Evolutionary conservation across 2,113 vertebrate genomes (phyloP).

Genomic region (Otus sunia): DNA sequence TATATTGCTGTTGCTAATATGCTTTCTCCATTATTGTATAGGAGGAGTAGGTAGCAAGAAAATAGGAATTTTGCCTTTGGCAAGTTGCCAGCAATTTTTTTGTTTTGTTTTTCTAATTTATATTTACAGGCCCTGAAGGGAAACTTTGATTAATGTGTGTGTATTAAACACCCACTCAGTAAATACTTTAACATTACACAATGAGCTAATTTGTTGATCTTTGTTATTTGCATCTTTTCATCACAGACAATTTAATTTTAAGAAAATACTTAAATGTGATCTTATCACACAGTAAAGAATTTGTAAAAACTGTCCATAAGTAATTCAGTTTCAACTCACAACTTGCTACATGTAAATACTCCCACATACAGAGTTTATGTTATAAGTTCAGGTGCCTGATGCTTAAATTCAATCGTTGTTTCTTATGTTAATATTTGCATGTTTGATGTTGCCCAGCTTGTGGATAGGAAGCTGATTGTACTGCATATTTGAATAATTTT

Average conservation of each 20-base stretch:
- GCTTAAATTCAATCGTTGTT: neutral
- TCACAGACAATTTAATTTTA: neutral
- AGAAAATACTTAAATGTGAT: neutral
- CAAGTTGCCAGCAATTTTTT: neutral
- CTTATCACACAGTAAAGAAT: neutral
- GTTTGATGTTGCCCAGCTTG: neutral
- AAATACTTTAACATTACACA: neutral
- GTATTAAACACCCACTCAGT: neutral
- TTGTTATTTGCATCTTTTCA: neutral
- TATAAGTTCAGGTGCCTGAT: neutral
- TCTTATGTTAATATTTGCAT: neutral
- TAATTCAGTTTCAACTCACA: neutral
- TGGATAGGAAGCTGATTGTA: neutral
- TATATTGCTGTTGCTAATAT: neutral
- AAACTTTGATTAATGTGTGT: neutral
- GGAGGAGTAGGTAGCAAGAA: neutral
- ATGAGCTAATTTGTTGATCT: neutral
- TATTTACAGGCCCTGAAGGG: neutral
- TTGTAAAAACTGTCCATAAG: neutral
- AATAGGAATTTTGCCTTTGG: neutral
- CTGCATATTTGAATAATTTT: neutral
- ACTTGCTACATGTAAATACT: neutral
- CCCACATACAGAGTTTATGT: neutral
- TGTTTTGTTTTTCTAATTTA: neutral
- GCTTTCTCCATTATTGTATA: neutral